Evolutionary conservation across 2,113 vertebrate genomes (phyloP).

Genomic region (Phyllopteryx taeniolatus): DNA sequence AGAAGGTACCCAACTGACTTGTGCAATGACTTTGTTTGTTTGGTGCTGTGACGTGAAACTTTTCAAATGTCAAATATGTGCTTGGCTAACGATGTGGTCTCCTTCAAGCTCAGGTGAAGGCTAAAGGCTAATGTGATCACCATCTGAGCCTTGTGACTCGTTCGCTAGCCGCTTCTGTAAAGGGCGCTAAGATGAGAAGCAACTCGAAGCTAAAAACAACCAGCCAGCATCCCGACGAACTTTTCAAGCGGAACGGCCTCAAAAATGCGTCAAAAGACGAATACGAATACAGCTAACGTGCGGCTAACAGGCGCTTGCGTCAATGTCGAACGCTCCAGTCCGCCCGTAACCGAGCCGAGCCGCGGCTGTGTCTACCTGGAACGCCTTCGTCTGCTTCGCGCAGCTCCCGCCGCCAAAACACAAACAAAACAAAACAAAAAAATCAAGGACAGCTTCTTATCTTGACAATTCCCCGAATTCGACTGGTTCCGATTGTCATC

Average conservation of each 20-base stretch:
- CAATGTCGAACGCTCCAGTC: neutral
- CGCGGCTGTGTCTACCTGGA: neutral
- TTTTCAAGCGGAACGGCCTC: neutral
- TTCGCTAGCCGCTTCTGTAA: neutral
- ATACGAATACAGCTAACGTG: neutral
- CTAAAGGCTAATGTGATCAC: neutral
- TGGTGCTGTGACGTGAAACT: too few species aligned
- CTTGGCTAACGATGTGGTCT: too few species aligned
- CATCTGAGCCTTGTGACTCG: neutral
- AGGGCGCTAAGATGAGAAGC: too few species aligned
- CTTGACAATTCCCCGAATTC: neutral
- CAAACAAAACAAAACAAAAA: neutral
- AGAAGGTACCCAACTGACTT: too few species aligned
- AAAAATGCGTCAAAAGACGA: too few species aligned
- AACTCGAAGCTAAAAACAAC: too few species aligned
- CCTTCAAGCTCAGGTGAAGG: neutral
- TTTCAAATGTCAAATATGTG: too few species aligned
- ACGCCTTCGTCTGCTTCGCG: too few species aligned
- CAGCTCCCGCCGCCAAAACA: too few species aligned
- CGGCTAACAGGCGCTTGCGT: neutral
- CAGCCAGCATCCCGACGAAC: neutral
- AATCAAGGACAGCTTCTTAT: neutral
- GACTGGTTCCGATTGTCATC: neutral
- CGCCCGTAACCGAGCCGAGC: too few species aligned
- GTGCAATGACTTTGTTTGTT: too few species aligned